Base-by-base conservation (phyloP, 2,888 invertebrate species). In the Pollenia griseotomentosa region DNA sequence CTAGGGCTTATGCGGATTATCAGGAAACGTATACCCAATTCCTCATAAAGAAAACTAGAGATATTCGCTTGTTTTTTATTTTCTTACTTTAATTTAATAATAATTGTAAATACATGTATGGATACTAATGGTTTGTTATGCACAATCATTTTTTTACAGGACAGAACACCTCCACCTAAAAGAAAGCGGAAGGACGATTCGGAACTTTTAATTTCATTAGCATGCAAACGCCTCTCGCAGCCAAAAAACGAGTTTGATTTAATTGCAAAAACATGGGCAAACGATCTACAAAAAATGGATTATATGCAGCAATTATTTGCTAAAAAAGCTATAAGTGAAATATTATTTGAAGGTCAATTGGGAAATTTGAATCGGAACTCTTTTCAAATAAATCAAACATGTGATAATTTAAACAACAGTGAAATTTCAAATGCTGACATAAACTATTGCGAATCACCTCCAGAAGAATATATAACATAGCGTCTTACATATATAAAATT, bases 261-360 rank as follows among this genome's bases (percentile, higher is more conserved):
- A 51, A 51, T 51, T 14, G 51, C 51, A 51, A 51, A 51, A 51
- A 14, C 14, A 51, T 63, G 63, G 63, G 7, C 63, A 5, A 42
- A 40, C n/a, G 63, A 63, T 40, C 40, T 63, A 42, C 63, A 63
- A 42, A 63, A 63, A 63, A 63, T 63, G 63, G 16, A 42, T 42
- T 3, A 12, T 9, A 63, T 12, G 40, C 63, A 63, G 40, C 63
- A 63, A 44, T 44, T 63, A 63, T 63, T n/a, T 63, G 63, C 63
- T 1, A 63, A 63, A 63, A 63, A 63, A 44, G 63, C 44, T 42
- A 63, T 63, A n/a, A 63, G 42, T 63, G 63, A 63, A 40, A 63
- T 63, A n/a, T 42, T 63, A 44, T 63, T 63, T 63, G 63, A 63
- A n/a, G 63, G 63, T 63, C 63, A 63, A 16, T 63, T 63, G 42